Evolutionary conservation across 2,113 vertebrate genomes (phyloP), one percentile per base, ranked within the genome.

Genomic region (Clarias magur): DNA sequence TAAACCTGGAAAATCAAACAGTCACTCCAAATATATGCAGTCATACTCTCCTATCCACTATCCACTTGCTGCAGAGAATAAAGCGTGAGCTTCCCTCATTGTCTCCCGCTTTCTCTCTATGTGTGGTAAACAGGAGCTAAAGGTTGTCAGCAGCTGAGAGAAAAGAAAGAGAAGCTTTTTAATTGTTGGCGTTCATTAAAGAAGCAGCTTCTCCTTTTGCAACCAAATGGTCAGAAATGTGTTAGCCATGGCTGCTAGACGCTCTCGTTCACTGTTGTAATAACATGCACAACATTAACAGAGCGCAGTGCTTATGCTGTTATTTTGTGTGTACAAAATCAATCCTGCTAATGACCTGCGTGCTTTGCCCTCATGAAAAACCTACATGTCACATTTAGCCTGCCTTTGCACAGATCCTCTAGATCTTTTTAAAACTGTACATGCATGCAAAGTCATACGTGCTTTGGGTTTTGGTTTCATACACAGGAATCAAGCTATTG

Each of bases 151-250:
- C 59, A 75, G 65, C 38, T 80, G 57, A 80, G 53, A 76, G 53
- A 34, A 83, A 87, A 83, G 19, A 82, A 65, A 11, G 53, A 85
- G 68, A 57, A 83, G 70, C 88, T 87, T 90, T 92, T 92, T 93
- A 92, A 93, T 91, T 94, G 90, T 91, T 91, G 89, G 83, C 87
- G 89, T 89, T 93, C 89, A 93, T 93, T 94, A 94, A 92, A 90
- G 92, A 91, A 88, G 91, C 92, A 90, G 90, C 91, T 89, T 92
- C 90, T 92, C 88, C 79, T 82, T 90, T 93, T 88, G 88, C 86
- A 89, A 85, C 63, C 85, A 88, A 92, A 92, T 83, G 91, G 91
- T 91, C 90, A 84, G 86, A 59, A 87, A 90, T 88, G 88, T 85
- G 91, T 85, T 90, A 91, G 75, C 87, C 30, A 67, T 68, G 73